These are phyloP conservation scores for Himantopus leucocephalus DNA, from an alignment of 2,113 vertebrate genomes.

Conservation along the genomic window DNA sequence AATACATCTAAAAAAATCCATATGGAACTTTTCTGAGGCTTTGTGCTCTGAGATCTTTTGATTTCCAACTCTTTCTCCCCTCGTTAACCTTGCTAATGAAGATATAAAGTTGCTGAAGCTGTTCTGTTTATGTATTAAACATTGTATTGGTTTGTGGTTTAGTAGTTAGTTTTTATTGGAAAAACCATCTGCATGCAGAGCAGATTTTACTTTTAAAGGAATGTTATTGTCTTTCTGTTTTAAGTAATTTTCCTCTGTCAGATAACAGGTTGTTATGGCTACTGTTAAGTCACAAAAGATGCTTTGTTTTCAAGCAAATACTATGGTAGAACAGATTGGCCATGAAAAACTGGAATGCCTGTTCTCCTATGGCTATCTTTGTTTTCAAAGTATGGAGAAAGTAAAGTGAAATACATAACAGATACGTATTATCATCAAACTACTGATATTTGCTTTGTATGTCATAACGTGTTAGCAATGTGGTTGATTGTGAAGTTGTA, in stretches of 20 bases:
- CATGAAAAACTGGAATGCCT: not conserved
- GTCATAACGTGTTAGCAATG: not conserved
- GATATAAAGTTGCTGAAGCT: not conserved
- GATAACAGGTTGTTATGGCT: not conserved
- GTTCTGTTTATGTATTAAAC: not conserved
- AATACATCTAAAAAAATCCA: not conserved
- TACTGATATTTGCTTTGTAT: not conserved
- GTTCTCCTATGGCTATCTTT: not conserved
- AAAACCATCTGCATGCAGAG: not conserved
- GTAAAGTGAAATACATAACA: not conserved
- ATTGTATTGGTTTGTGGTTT: not conserved
- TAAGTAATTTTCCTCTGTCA: not conserved
- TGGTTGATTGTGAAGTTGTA: not conserved
- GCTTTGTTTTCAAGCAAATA: not conserved
- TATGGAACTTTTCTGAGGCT: not conserved
- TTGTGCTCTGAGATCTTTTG: not conserved
- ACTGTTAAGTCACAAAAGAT: not conserved
- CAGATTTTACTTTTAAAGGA: not conserved
- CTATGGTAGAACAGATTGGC: not conserved
- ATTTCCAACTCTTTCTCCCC: not conserved
- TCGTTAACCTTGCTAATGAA: not conserved
- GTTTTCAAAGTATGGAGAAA: constrained; percentile 9
- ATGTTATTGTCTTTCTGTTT: not conserved
- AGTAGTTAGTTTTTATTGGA: not conserved
- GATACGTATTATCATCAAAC: not conserved